phyloP scores from a whole-genome alignment of 2,888 invertebrate species.

The Morpho deidamia region DNA sequence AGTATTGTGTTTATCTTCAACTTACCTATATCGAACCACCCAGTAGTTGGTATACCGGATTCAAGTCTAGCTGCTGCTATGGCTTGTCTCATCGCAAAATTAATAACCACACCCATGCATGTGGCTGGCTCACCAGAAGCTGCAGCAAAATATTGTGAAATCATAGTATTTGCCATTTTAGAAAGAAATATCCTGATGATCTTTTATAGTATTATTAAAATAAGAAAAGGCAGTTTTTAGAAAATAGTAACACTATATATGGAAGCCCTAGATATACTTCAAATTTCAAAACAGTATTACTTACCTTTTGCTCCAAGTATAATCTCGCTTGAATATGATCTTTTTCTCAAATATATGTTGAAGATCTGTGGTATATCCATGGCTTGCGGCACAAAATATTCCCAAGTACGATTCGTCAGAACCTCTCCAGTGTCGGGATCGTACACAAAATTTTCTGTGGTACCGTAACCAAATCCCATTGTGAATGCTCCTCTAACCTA shows the following conservation, averaged over 20 bases:
- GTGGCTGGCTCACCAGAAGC: constrained; percentile 76
- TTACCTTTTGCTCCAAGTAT: constrained; percentile 76
- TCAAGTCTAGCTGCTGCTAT: constrained; percentile 80
- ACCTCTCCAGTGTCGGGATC: constrained; percentile 76
- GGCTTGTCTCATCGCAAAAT: constrained; percentile 81
- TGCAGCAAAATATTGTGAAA: constrained; percentile 33
- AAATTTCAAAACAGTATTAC: neutral
- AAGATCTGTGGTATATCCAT: constrained; percentile 83
- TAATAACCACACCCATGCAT: constrained; percentile 61
- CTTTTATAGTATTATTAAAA: neutral
- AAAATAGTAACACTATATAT: too few relatives aligned
- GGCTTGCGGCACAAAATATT: constrained; percentile 81
- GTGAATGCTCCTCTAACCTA: constrained; percentile 1
- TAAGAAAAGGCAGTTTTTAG: neutral
- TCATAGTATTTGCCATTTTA: neutral
- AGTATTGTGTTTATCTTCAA: neutral
- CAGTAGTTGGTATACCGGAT: constrained; percentile 64
- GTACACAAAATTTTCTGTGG: constrained; percentile 79
- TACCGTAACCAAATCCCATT: constrained; percentile 81
- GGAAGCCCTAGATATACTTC: too few relatives aligned
- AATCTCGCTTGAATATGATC: constrained; percentile 74
- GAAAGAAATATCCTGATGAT: too few relatives aligned
- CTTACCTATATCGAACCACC: constrained; percentile 80
- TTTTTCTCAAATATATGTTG: constrained; percentile 75
- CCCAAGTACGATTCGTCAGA: constrained; percentile 83